Conservation (phyloP, 2,113 vertebrate species). For the Calidris pugnax region DNA sequence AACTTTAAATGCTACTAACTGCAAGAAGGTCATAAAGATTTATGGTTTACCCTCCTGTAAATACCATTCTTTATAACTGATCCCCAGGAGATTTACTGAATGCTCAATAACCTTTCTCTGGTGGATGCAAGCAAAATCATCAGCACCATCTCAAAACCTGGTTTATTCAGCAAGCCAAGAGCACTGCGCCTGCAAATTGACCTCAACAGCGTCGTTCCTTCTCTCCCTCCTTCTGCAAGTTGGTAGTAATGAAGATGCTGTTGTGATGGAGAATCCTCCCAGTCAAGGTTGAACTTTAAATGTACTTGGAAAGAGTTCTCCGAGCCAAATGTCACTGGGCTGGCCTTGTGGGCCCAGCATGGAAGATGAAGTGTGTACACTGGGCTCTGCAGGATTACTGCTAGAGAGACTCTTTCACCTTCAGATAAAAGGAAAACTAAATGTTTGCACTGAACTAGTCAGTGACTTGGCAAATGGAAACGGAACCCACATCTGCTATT, state of each 20-base stretch:
- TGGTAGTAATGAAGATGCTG: constrained; percentile 46
- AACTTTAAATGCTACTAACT: constrained; percentile 64
- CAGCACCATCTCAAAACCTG: neutral
- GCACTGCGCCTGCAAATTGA: neutral
- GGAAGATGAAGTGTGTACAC: constrained; percentile 26
- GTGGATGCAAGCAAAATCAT: constrained; percentile 52
- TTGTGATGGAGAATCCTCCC: constrained; percentile 15
- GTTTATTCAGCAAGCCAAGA: constrained; percentile 37
- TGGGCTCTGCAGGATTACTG: constrained; percentile 32
- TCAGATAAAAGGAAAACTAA: neutral
- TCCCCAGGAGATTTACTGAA: constrained; percentile 55
- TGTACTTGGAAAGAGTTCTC: constrained; percentile 5
- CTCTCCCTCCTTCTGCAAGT: neutral
- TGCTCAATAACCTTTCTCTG: constrained; percentile 63
- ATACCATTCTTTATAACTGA: constrained; percentile 68
- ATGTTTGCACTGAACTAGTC: constrained; percentile 5
- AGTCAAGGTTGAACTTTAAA: constrained; percentile 41
- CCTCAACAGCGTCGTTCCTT: neutral
- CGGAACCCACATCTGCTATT: neutral
- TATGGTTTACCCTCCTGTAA: constrained; percentile 62
- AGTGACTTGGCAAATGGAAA: neutral
- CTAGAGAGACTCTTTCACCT: constrained; percentile 10
- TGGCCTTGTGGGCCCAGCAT: neutral
- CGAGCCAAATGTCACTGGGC: neutral
- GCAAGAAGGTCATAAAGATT: constrained; percentile 70